A percentile compares a stretch with the other conserved stretches of the same genome.
Conservation (phyloP, 2,113 vertebrate species). For the Mobula birostris region DNA sequence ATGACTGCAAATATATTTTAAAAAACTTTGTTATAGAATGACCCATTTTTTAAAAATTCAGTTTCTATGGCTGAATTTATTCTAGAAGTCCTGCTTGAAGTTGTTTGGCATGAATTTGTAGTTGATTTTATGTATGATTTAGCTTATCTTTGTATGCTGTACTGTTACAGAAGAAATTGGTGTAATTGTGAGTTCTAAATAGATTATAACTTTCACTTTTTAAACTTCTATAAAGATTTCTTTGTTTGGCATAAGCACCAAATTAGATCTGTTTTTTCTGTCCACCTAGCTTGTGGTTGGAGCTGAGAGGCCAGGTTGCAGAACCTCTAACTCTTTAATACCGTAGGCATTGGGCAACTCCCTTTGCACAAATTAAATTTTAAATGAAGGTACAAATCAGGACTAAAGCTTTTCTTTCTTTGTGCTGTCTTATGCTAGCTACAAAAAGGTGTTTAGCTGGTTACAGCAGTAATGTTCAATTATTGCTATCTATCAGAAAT, state of each 20-base stretch:
- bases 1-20: not conserved
- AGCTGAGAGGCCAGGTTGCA: not conserved
- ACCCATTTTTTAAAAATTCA: too few species aligned
- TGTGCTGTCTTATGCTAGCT: not conserved
- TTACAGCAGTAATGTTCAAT: not conserved
- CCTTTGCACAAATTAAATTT: not conserved
- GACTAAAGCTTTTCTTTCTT: not conserved
- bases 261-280: not conserved
- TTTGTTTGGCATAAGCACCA: not conserved
- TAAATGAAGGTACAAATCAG: not conserved
- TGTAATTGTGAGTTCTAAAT: not conserved
- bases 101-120: not conserved
- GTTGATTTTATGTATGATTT: not conserved
- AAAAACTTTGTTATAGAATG: too few species aligned
- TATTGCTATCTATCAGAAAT: not conserved
- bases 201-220: not conserved
- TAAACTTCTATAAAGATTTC: not conserved
- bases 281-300: too few species aligned
- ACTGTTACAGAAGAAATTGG: not conserved
- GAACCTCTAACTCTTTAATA: not conserved
- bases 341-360: not conserved
- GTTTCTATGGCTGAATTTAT: too few species aligned
- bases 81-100: not conserved
- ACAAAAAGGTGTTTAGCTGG: not conserved
- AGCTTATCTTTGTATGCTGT: too few species aligned